These are phyloP conservation scores for Hippoglossus stenolepis DNA, from an alignment of 2,113 vertebrate species.

Conservation along the genomic window DNA sequence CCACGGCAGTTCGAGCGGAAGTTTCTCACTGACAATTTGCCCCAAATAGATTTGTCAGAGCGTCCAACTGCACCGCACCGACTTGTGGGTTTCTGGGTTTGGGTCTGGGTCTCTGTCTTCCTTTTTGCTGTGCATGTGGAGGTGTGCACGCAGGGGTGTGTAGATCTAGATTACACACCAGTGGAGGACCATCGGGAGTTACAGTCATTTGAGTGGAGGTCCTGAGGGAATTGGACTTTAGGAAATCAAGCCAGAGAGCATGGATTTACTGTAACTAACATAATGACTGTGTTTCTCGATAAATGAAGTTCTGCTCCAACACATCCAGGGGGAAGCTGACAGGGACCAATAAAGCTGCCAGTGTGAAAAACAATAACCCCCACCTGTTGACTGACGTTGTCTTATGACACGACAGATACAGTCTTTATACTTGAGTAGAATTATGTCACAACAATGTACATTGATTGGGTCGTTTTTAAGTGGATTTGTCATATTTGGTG, in stretches of 20 bases:
- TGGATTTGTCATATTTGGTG: no score
- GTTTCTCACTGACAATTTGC: constrained; percentile 99
- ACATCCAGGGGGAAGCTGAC: neutral
- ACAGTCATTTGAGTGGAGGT: constrained; percentile 2
- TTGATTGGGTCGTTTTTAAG: no score
- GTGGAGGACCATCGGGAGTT: neutral
- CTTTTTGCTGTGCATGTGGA: neutral
- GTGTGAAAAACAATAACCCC: neutral
- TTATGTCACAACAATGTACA: no score
- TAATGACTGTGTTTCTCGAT: neutral
- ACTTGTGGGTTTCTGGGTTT: constrained; percentile 72
- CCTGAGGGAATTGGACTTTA: neutral
- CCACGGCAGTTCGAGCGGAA: constrained; percentile 99
- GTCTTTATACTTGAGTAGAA: no score
- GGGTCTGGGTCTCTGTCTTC: constrained; percentile 46
- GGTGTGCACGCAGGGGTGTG: neutral
- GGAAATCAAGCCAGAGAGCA: neutral
- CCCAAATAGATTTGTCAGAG: constrained; percentile 99
- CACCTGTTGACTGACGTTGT: neutral
- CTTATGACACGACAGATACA: no score
- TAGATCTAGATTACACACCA: neutral
- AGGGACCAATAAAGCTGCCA: neutral
- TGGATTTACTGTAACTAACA: constrained; percentile 8
- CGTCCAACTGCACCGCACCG: constrained; percentile 83
- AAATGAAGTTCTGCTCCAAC: neutral